Evolutionary conservation across 2,797 vertebrate genomes (phyloP), one percentile per base, ranked within the genome.

Genomic region (Anisognathus igniventris): DNA sequence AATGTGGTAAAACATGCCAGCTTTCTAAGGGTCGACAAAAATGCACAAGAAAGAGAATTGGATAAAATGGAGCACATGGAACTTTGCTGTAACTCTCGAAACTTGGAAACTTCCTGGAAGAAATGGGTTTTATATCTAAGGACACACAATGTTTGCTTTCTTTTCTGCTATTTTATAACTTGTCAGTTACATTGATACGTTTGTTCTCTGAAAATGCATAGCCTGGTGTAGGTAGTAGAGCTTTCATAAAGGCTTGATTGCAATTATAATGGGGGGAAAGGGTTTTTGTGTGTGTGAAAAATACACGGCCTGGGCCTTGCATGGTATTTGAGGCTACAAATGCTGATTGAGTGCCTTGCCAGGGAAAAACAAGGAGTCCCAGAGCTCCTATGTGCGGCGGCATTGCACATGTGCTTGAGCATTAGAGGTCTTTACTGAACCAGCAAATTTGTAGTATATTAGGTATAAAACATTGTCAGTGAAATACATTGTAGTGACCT

Each of bases 271-370:
- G 3, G 25, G 31, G 16, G 33, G 19, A 39, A 13, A 25, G n/a
- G 22, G 54, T 83, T 86, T 53, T 45, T 9, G 3, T 0, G 0
- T 27, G 12, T 14, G 18, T 78, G 60, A 83, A 70, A 88, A 88
- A 73, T 18, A 51, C 30, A 23, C 0, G 2, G 31, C 39, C 17
- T 0, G 0, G 44, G 25, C 53, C 5, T 64, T 13, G 2, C 0
- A 0, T n/a, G n/a, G 24, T 66, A 9, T 47, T 35, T 70, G 47
- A 90, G 24, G 25, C 1, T 27, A 45, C 7, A 42, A 81, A 68
- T 0, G 0, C 35, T 42, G 21, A 58, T 35, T 1, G 12, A 51
- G 28, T 37, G 53, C 48, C 45, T 83, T 14, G 2, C 20, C 40
- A 47, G 44, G 56, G 37, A 90, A 62, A 76, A 76, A 28, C 3